Evolutionary conservation across 2,113 vertebrate species (phyloP).

Genomic region (Parus major): DNA sequence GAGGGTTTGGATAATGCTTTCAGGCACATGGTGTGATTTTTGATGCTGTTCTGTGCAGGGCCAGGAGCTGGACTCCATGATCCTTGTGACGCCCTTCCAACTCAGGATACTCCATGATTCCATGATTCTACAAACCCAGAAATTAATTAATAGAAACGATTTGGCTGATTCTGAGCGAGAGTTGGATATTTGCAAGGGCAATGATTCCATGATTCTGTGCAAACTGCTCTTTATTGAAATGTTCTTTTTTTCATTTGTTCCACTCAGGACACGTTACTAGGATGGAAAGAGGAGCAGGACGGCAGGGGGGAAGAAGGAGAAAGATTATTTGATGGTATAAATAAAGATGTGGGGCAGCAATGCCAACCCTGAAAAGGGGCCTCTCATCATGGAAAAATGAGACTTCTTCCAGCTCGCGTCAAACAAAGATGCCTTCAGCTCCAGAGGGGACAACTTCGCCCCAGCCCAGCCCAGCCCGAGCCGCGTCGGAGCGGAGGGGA

Average conservation of each 20-base stretch:
- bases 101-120: neutral
- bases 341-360: neutral
- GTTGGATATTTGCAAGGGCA: neutral
- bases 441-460: neutral
- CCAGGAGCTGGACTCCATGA: neutral
- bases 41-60: neutral
- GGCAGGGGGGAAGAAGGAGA: neutral
- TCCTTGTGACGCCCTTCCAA: neutral
- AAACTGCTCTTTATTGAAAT: neutral
- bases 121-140: neutral
- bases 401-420: neutral
- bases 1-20: neutral
- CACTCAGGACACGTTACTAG: neutral
- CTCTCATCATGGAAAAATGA: slow-evolving; percentile 20
- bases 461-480: neutral
- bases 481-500: neutral
- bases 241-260: slow-evolving; percentile 3
- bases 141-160: neutral
- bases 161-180: neutral
- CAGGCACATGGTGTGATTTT: neutral
- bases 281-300: neutral
- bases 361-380: neutral
- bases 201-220: neutral
- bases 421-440: neutral
- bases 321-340: neutral